phyloP scores from a whole-genome alignment of 2,113 vertebrate genomes.

The Erythrocebus patas region DNA sequence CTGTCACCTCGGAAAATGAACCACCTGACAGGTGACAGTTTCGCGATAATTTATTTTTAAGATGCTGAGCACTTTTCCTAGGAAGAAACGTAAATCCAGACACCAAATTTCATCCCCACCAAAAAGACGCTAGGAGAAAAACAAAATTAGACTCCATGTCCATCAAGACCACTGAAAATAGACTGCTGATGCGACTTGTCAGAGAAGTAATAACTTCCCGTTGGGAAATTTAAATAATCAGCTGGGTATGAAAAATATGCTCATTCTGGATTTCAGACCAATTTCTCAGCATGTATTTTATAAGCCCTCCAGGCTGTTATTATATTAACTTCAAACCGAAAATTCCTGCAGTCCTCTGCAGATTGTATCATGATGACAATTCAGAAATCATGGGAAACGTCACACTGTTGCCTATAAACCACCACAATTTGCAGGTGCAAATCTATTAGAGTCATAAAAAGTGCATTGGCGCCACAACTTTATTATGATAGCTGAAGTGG shows the following conservation, averaged over 20 bases:
- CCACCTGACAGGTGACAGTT: not conserved
- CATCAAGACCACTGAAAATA: not conserved
- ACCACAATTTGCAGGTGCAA: slow-evolving; percentile 21
- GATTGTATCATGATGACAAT: slow-evolving; percentile 25
- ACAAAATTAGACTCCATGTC: not conserved
- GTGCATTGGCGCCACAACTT: not conserved
- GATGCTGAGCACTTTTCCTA: not conserved
- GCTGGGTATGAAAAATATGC: slow-evolving; percentile 54
- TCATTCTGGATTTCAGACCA: slow-evolving; percentile 54
- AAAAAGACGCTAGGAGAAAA: not conserved
- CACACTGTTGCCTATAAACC: slow-evolving; percentile 35
- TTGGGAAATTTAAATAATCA: slow-evolving; percentile 64
- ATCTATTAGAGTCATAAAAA: not conserved
- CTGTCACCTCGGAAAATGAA: not conserved
- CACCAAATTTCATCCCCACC: not conserved
- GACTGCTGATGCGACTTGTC: not conserved
- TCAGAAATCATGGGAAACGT: slow-evolving; percentile 29
- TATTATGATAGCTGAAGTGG: not conserved
- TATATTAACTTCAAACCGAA: slow-evolving; percentile 42
- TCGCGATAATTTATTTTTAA: not conserved
- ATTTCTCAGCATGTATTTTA: slow-evolving; percentile 58
- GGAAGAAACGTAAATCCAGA: not conserved
- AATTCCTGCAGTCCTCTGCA: slow-evolving; percentile 59
- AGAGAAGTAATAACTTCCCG: slow-evolving; percentile 1
- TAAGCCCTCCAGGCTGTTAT: slow-evolving; percentile 49